Conservation (phyloP, 2,888 invertebrate genomes). For the Eupithecia pulchellata region DNA sequence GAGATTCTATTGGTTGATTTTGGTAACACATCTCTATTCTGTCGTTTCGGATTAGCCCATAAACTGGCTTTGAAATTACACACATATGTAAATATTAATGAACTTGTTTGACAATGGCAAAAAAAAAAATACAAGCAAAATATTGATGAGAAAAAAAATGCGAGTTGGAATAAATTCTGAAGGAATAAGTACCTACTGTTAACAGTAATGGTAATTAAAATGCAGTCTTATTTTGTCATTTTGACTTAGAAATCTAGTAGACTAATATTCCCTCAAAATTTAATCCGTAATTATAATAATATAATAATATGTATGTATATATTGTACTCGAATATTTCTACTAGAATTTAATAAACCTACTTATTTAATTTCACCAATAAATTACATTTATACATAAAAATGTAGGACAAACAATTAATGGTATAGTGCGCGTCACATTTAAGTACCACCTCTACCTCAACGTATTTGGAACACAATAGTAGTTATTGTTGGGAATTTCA, state of each 20-base stretch:
- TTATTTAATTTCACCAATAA: background rate
- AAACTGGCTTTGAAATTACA: conserved; percentile 1
- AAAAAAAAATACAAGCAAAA: background rate
- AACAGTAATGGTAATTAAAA: conserved; percentile 18
- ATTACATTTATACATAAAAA: background rate
- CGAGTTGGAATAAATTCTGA: conserved; percentile 21
- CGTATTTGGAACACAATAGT: too few species aligned
- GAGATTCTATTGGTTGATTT: background rate
- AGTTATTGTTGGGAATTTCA: too few species aligned
- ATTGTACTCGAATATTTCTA: conserved; percentile 2
- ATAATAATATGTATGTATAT: background rate
- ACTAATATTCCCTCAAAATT: conserved; percentile 27
- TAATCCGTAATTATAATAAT: conserved; percentile 12
- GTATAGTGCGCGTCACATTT: too few species aligned
- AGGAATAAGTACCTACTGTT: conserved; percentile 13
- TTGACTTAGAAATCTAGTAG: conserved; percentile 20
- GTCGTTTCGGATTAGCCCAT: background rate
- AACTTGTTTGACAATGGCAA: background rate
- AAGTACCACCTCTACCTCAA: too few species aligned
- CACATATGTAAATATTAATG: background rate
- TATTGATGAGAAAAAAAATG: background rate
- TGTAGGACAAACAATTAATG: background rate
- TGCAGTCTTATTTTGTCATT: conserved; percentile 30
- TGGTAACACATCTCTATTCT: background rate
- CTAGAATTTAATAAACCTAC: conserved; percentile 3